Evolutionary conservation across 23 tunicate genomes (phyloP), one percentile per base, ranked within the genome.

Genomic region (Halocynthia roretzi): DNA sequence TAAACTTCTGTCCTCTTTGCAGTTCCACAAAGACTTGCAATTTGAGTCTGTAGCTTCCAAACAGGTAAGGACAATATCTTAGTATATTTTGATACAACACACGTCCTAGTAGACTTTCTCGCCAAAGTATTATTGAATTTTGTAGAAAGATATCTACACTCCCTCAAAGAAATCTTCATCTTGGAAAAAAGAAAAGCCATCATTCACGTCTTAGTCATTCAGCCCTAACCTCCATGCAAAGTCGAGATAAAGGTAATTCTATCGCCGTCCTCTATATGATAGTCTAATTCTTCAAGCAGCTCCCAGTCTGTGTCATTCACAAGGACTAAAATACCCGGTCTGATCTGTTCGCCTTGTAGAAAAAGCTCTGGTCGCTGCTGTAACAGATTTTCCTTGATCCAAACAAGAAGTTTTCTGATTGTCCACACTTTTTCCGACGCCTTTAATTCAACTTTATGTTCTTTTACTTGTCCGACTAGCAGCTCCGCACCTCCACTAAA

Each of bases 401-500:
- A 92, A 18, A 77, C 8, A 31, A 92, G 54, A 19, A 92, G 68
- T 5, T 71, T 20, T 75, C 71, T 74, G 52, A 92, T 86, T 49
- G 76, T 82, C 87, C 91, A 86, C 31, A 15, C n/a, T 58, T 73
- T 53, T 71, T 18, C 78, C 8, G 44, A 11, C 14, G 50, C 10
- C 48, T 81, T 75, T 53, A 92, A 54, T 52, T 80, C 56, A 50
- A 92, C 71, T 7, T 71, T 53, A 54, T 86, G 93, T 51, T 82
- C 65, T 69, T 86, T 86, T 40, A 67, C 52, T 72, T 86, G 71
- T 6, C 93, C 98, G 79, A 92, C 74, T 23, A 92, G 70, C 4
- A 92, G 77, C 50, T 94, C 95, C 12, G 99, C 99, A 22, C 99
- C 99, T 19, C 99, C 99, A 81, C 95, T 84, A 81, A 94, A 94